phyloP scores from a whole-genome alignment of 2,797 vertebrate species.

The Acanthurus tractus region DNA sequence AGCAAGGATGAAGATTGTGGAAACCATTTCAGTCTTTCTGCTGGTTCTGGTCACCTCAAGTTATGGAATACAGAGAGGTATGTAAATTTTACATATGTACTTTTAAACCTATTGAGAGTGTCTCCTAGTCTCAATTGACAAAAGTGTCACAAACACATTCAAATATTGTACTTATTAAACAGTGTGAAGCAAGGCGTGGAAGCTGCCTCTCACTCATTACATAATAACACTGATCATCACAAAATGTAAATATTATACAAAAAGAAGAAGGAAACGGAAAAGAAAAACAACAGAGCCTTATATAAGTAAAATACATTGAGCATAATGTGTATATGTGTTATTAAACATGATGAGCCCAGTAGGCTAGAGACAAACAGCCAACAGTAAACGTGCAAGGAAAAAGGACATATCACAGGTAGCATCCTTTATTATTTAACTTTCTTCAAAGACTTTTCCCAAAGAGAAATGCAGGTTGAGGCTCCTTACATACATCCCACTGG shows the following conservation, averaged over 20 bases:
- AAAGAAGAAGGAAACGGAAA: neutral
- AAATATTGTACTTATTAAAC: neutral
- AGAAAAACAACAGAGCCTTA: neutral
- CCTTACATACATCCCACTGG: neutral
- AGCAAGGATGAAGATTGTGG: constrained; percentile 54
- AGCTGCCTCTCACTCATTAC: neutral
- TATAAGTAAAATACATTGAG: neutral
- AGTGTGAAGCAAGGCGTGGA: neutral
- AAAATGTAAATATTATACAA: neutral
- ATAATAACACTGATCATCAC: neutral
- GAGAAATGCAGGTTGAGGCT: neutral
- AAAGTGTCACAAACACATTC: neutral
- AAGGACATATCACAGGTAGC: neutral
- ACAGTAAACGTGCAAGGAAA: neutral
- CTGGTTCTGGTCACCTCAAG: constrained; percentile 54
- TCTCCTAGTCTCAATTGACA: neutral
- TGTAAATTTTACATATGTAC: constrained; percentile 1
- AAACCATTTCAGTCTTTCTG: constrained; percentile 35
- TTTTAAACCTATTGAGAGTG: neutral
- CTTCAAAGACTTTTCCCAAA: neutral
- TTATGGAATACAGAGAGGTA: constrained; percentile 73
- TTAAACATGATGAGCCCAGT: neutral
- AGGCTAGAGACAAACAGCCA: neutral
- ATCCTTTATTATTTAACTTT: constrained; percentile 3
- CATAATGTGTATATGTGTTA: neutral